Evolutionary conservation across 2,113 vertebrate species (phyloP).

Genomic region (Catharus bicknelli): DNA sequence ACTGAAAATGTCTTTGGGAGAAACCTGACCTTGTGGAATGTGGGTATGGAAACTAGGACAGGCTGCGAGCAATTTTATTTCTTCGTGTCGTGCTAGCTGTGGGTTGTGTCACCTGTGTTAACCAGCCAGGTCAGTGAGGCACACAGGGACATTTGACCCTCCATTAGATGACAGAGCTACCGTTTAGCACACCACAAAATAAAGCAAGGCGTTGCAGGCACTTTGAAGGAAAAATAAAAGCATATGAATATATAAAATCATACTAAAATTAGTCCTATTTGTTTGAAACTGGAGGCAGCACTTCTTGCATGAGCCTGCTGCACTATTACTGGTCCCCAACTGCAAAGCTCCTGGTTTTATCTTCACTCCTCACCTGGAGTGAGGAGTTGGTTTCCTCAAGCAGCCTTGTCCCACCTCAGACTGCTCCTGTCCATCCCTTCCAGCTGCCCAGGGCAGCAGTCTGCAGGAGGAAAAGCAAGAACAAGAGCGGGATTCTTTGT

Average conservation of each 20-base stretch:
- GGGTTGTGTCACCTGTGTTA: neutral
- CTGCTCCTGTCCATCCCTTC: neutral
- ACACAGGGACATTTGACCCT: neutral
- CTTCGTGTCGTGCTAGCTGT: neutral
- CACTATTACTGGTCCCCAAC: neutral
- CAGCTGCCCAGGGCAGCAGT: neutral
- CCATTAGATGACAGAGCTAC: accelerated
- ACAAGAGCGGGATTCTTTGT: accelerated
- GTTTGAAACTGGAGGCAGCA: neutral
- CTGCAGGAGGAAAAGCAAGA: neutral
- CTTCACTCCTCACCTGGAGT: neutral
- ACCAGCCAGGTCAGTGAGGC: neutral
- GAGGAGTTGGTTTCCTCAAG: neutral
- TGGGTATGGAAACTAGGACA: neutral
- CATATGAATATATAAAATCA: no score
- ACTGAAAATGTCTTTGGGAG: neutral
- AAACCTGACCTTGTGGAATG: accelerated
- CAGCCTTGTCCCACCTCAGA: neutral
- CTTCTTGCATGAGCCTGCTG: neutral
- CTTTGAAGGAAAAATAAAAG: neutral
- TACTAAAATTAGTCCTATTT: neutral
- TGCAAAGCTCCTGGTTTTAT: neutral
- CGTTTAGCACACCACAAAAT: neutral
- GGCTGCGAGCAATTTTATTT: neutral
- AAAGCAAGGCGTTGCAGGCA: neutral